phyloP scores from a whole-genome alignment of 2,888 invertebrate species.

The Melipona beecheii region DNA sequence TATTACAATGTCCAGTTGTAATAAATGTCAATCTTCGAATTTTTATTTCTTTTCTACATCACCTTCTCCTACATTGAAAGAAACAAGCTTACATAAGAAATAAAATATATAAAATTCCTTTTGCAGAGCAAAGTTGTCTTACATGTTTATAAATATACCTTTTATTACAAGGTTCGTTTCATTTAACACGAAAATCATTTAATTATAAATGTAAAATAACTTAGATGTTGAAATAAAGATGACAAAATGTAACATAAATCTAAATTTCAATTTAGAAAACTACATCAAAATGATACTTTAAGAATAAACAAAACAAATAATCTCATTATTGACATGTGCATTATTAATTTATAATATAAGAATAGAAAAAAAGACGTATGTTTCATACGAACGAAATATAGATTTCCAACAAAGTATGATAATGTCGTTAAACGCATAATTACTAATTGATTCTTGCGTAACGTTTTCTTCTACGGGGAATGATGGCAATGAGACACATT shows the following conservation, averaged over 20 bases:
- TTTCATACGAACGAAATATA: neutral
- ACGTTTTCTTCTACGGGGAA: neutral
- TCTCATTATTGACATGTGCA: neutral
- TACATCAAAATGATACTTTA: neutral
- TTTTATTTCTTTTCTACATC: conserved; percentile 71
- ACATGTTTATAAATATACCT: neutral
- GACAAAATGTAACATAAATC: neutral
- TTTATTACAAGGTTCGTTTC: neutral
- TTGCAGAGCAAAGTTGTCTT: neutral
- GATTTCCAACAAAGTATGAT: neutral
- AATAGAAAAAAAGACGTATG: neutral
- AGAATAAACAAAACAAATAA: neutral
- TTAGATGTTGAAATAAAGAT: neutral
- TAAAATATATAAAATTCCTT: neutral
- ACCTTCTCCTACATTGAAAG: conserved; percentile 69
- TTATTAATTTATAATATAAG: neutral
- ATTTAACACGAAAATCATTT: conserved; percentile 1
- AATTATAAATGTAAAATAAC: neutral
- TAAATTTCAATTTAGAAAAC: neutral
- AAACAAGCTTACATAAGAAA: neutral
- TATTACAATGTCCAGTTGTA: conserved; percentile 69
- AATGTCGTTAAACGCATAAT: neutral
- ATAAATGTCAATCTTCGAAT: conserved; percentile 43
- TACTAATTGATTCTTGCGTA: conserved; percentile 1
- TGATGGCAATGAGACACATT: conserved; percentile 14